These are phyloP conservation scores for Dufourea novaeangliae DNA, from an alignment of 1,140 invertebrate species.

Conservation along the genomic window DNA sequence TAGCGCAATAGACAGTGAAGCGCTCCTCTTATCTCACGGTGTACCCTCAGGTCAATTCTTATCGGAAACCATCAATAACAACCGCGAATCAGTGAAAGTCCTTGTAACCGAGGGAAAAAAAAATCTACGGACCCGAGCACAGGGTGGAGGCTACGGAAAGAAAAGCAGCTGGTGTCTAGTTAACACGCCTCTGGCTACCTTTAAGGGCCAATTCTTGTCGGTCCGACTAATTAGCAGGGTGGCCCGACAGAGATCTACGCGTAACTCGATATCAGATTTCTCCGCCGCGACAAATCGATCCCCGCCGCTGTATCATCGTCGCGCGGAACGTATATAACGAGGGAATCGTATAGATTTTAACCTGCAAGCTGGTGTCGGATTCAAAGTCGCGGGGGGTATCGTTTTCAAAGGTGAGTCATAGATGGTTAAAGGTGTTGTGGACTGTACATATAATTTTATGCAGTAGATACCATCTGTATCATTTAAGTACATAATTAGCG, in stretches of 20 bases:
- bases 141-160: too few species aligned
- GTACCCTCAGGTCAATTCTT: too few species aligned
- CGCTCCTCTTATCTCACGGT: too few species aligned
- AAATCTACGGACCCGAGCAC: too few species aligned
- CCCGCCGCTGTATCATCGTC: conserved; percentile 1
- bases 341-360: conserved; percentile 40
- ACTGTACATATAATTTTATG: conserved; percentile 3
- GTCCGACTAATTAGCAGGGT: neutral
- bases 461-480: neutral
- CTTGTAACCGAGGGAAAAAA: too few species aligned
- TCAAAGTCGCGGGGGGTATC: conserved; percentile 43
- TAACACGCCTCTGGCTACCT: neutral
- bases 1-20: too few species aligned
- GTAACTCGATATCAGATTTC: conserved; percentile 11
- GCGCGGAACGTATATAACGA: conserved; percentile 9
- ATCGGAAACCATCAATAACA: too few species aligned
- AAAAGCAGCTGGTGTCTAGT: neutral
- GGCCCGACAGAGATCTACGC: conserved; percentile 10
- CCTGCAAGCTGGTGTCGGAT: conserved; percentile 31
- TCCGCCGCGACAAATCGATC: conserved; percentile 16
- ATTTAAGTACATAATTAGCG: neutral
- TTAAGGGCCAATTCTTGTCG: neutral
- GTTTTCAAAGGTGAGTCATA: conserved; percentile 42
- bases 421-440: conserved; percentile 36
- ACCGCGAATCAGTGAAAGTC: too few species aligned